Percentiles rank a stretch among this genome's conserved stretches.
phyloP scores from a whole-genome alignment of 2,888 invertebrate genomes.

The Unio delphinus region DNA sequence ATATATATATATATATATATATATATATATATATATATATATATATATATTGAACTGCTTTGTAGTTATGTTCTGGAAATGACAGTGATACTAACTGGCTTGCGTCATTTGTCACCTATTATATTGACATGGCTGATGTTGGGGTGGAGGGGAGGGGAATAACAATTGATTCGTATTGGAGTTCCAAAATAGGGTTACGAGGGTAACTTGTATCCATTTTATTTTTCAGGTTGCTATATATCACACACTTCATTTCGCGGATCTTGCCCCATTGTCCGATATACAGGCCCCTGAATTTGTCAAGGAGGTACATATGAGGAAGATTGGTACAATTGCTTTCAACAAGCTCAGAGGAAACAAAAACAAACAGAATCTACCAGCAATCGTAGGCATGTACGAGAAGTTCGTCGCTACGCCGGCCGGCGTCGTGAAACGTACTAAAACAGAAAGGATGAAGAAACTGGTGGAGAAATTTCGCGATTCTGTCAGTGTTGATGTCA shows the following conservation, averaged over 20 bases:
- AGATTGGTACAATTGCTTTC: constrained; percentile 21
- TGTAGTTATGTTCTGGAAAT: neutral
- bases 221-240: constrained; percentile 46
- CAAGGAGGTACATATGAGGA: constrained; percentile 32
- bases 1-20: too few species aligned
- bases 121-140: too few species aligned
- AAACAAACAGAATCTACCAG: constrained; percentile 28
- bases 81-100: too few species aligned
- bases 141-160: too few species aligned
- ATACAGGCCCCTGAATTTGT: constrained; percentile 16
- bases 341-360: constrained; percentile 13
- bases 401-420: constrained; percentile 24
- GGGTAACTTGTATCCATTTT: neutral
- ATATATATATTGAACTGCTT: neutral
- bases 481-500: neutral
- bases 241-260: constrained; percentile 46
- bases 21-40: too few species aligned
- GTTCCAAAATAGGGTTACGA: too few species aligned
- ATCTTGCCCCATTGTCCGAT: constrained; percentile 37
- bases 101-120: too few species aligned
- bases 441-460: constrained; percentile 18
- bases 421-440: constrained; percentile 11
- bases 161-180: too few species aligned
- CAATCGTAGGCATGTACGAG: constrained; percentile 25
- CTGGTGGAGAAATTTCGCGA: constrained; percentile 25